A percentile compares a stretch with the other conserved stretches of the same genome.
phyloP scores from a whole-genome alignment of 2,113 vertebrate species.

The Gallinago paraguaiae region DNA sequence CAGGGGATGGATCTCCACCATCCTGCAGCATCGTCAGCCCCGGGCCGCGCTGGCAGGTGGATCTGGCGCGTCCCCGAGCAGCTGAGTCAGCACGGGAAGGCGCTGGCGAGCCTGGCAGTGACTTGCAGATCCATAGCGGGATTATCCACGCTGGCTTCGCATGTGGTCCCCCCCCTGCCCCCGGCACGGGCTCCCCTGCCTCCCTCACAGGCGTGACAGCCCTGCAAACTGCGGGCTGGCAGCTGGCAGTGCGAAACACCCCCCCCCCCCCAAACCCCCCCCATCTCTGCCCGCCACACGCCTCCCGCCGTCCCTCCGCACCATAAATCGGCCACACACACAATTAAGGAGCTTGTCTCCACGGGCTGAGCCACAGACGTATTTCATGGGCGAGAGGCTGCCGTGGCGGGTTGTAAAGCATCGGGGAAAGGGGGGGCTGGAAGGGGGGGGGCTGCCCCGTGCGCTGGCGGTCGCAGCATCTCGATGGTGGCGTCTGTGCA shows the following conservation, averaged over 20 bases:
- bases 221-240: neutral
- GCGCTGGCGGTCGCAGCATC: fast-evolving
- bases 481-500: neutral
- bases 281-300: fast-evolving
- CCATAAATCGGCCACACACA: neutral
- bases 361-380: conserved; percentile 17
- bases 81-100: neutral
- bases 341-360: conserved; percentile 37
- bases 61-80: neutral
- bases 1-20: fast-evolving
- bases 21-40: neutral
- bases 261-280: neutral
- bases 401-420: neutral
- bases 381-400: conserved; percentile 5
- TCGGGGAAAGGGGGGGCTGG: no score
- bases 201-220: neutral
- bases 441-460: neutral
- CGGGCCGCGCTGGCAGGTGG: neutral
- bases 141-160: neutral
- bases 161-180: neutral
- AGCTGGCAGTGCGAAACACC: neutral
- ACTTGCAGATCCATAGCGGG: conserved; percentile 36
- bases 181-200: neutral
- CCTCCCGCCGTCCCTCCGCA: neutral
- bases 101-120: neutral